These are phyloP conservation scores for Ditylenchus dipsaci DNA, from an alignment of 1,140 invertebrate genomes.

Conservation along the genomic window DNA sequence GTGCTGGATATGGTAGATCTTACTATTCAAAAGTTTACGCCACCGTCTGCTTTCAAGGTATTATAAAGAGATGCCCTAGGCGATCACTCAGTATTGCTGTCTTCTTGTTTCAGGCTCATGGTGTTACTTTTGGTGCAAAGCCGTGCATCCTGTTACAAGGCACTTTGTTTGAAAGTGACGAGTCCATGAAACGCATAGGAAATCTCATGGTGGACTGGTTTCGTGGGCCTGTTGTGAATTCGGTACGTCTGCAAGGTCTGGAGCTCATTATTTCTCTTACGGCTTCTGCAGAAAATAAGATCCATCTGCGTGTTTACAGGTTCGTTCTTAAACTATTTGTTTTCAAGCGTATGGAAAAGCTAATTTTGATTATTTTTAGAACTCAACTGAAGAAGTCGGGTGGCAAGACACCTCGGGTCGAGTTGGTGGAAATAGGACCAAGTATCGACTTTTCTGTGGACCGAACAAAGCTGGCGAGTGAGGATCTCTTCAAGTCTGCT, in stretches of 20 bases:
- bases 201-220: constrained; percentile 88
- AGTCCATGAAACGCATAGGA: constrained; percentile 74
- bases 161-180: constrained; percentile 77
- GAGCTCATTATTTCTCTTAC: constrained; percentile 88
- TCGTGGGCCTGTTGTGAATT: constrained; percentile 74
- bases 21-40: constrained; percentile 76
- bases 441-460: constrained; percentile 79
- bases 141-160: constrained; percentile 88
- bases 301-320: constrained; percentile 80
- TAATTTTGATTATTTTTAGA: constrained; percentile 61
- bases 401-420: constrained; percentile 74
- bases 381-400: constrained; percentile 82
- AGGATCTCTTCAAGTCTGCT: constrained; percentile 81
- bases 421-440: constrained; percentile 89
- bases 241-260: constrained; percentile 79
- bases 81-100: not conserved
- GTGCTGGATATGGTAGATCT: constrained; percentile 94
- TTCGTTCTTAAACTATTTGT: constrained; percentile 52
- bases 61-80: not conserved
- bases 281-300: constrained; percentile 70
- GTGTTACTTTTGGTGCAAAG: constrained; percentile 76
- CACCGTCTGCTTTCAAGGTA: constrained; percentile 72
- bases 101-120: constrained; percentile 64
- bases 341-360: too few relatives aligned
- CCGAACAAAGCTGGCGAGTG: constrained; percentile 79